Evolutionary conservation across 92 coral and sea anemone genomes (phyloP).

Genomic region (Palythoa grandiflora): DNA sequence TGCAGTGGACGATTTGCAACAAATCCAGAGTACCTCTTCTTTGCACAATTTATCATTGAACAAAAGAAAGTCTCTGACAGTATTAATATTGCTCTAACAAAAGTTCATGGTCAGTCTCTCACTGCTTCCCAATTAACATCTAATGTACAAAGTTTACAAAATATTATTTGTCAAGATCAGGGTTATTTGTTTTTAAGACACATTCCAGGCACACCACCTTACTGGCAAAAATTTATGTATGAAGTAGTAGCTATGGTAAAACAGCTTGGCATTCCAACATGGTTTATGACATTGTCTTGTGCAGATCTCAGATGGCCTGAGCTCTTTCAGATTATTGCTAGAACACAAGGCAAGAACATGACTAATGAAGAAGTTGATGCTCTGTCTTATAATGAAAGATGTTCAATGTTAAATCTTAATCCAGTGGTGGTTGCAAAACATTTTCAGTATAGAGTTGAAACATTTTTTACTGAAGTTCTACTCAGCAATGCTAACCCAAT

Average conservation of each 20-base stretch:
- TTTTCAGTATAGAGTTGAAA: not conserved
- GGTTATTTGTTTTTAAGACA: not conserved
- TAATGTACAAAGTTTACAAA: not conserved
- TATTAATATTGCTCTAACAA: not conserved
- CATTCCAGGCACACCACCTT: not conserved
- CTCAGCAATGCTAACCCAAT: not conserved
- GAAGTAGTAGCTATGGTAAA: constrained; percentile 23
- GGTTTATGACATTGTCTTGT: constrained; percentile 32
- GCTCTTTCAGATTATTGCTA: not conserved
- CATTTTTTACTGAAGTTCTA: constrained; percentile 2
- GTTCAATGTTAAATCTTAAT: not conserved
- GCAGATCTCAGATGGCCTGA: constrained; percentile 55
- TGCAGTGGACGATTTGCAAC: not conserved
- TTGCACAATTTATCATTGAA: not conserved
- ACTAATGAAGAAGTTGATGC: constrained; percentile 1
- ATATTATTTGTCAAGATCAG: not conserved
- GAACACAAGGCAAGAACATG: not conserved
- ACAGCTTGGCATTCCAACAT: constrained; percentile 1
- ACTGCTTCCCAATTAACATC: not conserved
- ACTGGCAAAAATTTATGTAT: constrained; percentile 2
- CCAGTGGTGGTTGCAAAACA: not conserved
- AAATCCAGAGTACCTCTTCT: not conserved
- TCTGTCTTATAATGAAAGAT: not conserved
- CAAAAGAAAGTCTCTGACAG: not conserved
- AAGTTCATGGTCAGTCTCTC: not conserved